Conservation (phyloP, 2,113 vertebrate species). For the Oplegnathus fasciatus region DNA sequence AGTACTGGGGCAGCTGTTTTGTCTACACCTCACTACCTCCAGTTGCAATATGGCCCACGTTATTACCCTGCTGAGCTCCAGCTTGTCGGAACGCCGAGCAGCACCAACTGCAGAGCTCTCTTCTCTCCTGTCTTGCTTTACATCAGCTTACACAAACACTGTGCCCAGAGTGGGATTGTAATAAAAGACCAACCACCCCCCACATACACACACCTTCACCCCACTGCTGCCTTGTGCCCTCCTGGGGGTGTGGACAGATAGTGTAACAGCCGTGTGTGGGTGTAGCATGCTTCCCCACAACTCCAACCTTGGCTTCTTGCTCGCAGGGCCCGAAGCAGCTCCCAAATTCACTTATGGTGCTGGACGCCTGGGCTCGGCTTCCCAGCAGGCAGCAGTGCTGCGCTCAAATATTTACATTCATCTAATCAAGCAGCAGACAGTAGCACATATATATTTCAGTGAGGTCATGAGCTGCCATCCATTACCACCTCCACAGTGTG, state of each 20-base stretch:
- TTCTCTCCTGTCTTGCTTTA: slow-evolving; percentile 44
- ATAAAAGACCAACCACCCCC: slow-evolving; percentile 43
- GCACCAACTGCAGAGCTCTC: slow-evolving; percentile 15
- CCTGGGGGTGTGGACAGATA: slow-evolving; percentile 66
- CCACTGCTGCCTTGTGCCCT: slow-evolving; percentile 32
- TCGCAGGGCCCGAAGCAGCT: slow-evolving; percentile 31
- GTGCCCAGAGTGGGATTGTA: slow-evolving; percentile 33
- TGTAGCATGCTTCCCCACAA: slow-evolving; percentile 31
- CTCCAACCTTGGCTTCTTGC: slow-evolving; percentile 20
- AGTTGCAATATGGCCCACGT: slow-evolving; percentile 55
- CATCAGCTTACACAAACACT: slow-evolving; percentile 58
- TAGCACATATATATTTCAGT: slow-evolving; percentile 66
- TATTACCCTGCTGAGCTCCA: slow-evolving; percentile 62
- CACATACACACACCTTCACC: background rate
- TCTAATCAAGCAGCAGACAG: slow-evolving; percentile 73
- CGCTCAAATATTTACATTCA: slow-evolving; percentile 79
- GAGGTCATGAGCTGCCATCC: slow-evolving; percentile 74
- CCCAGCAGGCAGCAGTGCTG: slow-evolving; percentile 50
- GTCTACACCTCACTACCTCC: slow-evolving; percentile 64
- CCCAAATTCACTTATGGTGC: slow-evolving; percentile 61
- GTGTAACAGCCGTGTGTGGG: slow-evolving; percentile 45
- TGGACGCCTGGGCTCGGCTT: slow-evolving; percentile 47
- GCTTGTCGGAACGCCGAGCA: slow-evolving; percentile 40
- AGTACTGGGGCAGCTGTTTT: slow-evolving; percentile 58
- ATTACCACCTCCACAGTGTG: slow-evolving; percentile 32